Evolutionary conservation across 1,140 invertebrate species (phyloP).

Genomic region (Drosophila burlai): DNA sequence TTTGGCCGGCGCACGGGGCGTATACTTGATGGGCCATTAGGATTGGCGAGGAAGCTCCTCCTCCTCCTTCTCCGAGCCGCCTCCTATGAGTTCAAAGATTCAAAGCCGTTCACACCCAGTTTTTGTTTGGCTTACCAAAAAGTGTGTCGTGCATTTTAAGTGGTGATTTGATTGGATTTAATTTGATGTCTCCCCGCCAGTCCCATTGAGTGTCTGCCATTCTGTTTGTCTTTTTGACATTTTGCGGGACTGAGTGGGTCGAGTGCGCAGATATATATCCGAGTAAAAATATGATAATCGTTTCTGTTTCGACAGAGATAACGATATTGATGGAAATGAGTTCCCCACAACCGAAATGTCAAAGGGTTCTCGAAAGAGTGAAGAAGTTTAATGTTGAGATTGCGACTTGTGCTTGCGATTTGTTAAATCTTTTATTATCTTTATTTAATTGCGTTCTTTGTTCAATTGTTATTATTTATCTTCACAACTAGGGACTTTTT

Average conservation of each 20-base stretch:
- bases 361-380: constrained; percentile 44
- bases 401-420: neutral
- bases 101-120: constrained; percentile 56
- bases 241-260: constrained; percentile 39
- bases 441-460: constrained; percentile 10
- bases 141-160: constrained; percentile 79
- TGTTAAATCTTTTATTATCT: neutral
- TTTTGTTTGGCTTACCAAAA: constrained; percentile 45
- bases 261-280: constrained; percentile 47
- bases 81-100: constrained; percentile 53
- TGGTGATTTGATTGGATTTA: constrained; percentile 62
- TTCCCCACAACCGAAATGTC: constrained; percentile 36
- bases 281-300: constrained; percentile 68
- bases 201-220: constrained; percentile 21
- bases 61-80: constrained; percentile 16
- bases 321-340: constrained; percentile 18
- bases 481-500: neutral
- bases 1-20: constrained; percentile 40
- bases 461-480: constrained; percentile 13
- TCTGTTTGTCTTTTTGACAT: constrained; percentile 64
- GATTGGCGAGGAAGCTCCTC: constrained; percentile 38
- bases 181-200: constrained; percentile 44
- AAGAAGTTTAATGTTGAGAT: neutral
- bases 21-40: constrained; percentile 41
- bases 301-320: constrained; percentile 26